Conservation (phyloP, 2,888 invertebrate genomes). For the Sinohyriopsis cumingii region DNA sequence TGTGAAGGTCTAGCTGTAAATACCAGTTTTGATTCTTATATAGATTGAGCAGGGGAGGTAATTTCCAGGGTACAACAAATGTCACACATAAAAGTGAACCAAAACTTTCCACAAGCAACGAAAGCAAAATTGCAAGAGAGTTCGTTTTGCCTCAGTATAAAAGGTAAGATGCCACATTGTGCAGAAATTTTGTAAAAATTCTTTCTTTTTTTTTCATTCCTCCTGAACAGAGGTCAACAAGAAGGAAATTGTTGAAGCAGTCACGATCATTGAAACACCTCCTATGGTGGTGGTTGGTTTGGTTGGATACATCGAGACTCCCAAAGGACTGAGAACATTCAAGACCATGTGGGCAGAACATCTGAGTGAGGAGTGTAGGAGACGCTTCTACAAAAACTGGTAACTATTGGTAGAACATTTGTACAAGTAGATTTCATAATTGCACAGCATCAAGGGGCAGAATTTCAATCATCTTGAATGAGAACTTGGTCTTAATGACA, state of each 20-base stretch:
- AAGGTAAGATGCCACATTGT: too few relatives aligned
- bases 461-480: background rate
- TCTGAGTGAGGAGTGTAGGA: constrained; percentile 97
- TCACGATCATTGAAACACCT: constrained; percentile 97
- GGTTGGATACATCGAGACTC: constrained; percentile 99
- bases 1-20: too few relatives aligned
- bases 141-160: too few relatives aligned
- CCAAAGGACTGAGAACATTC: constrained; percentile 94
- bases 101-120: too few relatives aligned
- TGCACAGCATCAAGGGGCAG: background rate
- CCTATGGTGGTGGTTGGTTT: constrained; percentile 98
- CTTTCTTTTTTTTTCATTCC: too few relatives aligned
- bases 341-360: constrained; percentile 99
- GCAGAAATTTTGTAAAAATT: too few relatives aligned
- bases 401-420: constrained; percentile 73
- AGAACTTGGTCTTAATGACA: too few relatives aligned
- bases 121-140: too few relatives aligned
- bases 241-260: constrained; percentile 99
- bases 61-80: too few relatives aligned
- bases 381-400: constrained; percentile 99
- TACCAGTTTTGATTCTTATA: too few relatives aligned
- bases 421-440: background rate
- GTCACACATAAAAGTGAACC: too few relatives aligned
- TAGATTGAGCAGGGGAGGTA: too few relatives aligned
- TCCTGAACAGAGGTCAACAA: constrained; percentile 91